A percentile compares a stretch with the other conserved stretches of the same genome.
phyloP scores from a whole-genome alignment of 1,140 invertebrate species.

The Teleopsis dalmanni region DNA sequence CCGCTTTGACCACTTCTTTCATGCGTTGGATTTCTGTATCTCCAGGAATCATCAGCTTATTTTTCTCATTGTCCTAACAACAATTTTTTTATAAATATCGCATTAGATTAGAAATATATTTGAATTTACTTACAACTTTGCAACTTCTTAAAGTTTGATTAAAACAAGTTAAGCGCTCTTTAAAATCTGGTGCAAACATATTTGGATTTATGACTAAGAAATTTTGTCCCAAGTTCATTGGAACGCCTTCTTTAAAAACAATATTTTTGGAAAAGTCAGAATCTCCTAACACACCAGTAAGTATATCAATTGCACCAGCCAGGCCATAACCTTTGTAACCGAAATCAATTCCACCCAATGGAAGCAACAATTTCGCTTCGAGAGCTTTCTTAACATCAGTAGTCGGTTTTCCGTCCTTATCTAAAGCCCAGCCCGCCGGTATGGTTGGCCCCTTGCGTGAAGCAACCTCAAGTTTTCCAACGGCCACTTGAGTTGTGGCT shows the following conservation, averaged over 20 bases:
- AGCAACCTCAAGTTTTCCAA: slow-evolving; percentile 66
- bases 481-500: slow-evolving; percentile 70
- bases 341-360: slow-evolving; percentile 76
- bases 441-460: slow-evolving; percentile 58
- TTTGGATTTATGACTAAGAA: slow-evolving; percentile 84
- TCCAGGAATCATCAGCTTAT: slow-evolving; percentile 69
- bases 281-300: slow-evolving; percentile 66
- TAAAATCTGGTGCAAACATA: slow-evolving; percentile 74
- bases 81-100: too few relatives aligned
- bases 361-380: slow-evolving; percentile 62
- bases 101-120: too few relatives aligned
- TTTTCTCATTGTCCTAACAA: too few relatives aligned
- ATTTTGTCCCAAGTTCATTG: slow-evolving; percentile 81
- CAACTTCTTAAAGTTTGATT: slow-evolving; percentile 51
- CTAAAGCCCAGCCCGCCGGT: slow-evolving; percentile 79
- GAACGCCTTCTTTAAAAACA: slow-evolving; percentile 74
- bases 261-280: slow-evolving; percentile 50
- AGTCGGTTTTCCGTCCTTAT: slow-evolving; percentile 59
- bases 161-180: slow-evolving; percentile 58
- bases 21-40: slow-evolving; percentile 68
- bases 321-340: slow-evolving; percentile 92
- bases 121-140: slow-evolving; percentile 52
- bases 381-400: slow-evolving; percentile 57
- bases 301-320: slow-evolving; percentile 76
- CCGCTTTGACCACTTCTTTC: slow-evolving; percentile 52